These are phyloP conservation scores for Drosophila algonquin DNA, from an alignment of 2,888 invertebrate genomes.

Conservation along the genomic window DNA sequence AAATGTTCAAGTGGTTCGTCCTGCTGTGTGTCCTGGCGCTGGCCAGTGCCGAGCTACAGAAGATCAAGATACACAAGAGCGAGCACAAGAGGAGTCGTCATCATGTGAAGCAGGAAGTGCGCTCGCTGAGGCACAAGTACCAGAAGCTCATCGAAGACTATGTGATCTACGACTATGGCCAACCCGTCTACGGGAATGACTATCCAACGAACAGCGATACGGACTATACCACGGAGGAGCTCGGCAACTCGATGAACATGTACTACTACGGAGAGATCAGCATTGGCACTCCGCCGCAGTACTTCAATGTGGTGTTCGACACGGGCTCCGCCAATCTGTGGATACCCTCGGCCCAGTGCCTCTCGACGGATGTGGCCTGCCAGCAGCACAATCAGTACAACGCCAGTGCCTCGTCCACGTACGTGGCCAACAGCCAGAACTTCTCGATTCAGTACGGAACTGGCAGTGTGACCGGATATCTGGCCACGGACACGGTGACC, in stretches of 20 bases:
- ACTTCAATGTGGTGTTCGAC: slow-evolving; percentile 97
- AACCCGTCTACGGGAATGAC: slow-evolving; percentile 41
- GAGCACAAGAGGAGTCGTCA: slow-evolving; percentile 46
- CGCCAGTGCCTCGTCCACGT: slow-evolving; percentile 91
- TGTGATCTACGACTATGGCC: slow-evolving; percentile 37
- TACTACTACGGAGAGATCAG: slow-evolving; percentile 97
- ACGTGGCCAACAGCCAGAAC: slow-evolving; percentile 92
- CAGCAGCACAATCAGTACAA: slow-evolving; percentile 98
- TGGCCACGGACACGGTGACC: slow-evolving; percentile 93
- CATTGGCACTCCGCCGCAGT: slow-evolving; percentile 95
- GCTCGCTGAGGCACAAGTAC: slow-evolving; percentile 54
- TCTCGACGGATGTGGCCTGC: slow-evolving; percentile 95
- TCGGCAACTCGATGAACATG: slow-evolving; percentile 95
- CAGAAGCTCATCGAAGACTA: slow-evolving; percentile 22
- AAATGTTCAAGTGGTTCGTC: slow-evolving; percentile 63
- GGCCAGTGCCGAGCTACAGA: slow-evolving; percentile 65
- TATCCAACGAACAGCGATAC: slow-evolving; percentile 8
- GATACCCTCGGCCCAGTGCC: slow-evolving; percentile 98
- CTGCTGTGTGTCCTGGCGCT: slow-evolving; percentile 61
- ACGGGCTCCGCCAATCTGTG: slow-evolving; percentile 97
- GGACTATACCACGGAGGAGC: slow-evolving; percentile 60
- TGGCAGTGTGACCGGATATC: slow-evolving; percentile 96
- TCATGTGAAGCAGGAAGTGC: slow-evolving; percentile 41
- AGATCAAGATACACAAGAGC: slow-evolving; percentile 67
- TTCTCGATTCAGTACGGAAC: slow-evolving; percentile 97